These are phyloP conservation scores for Muscicapa comitata DNA, from an alignment of 2,797 vertebrate species.

Conservation along the genomic window DNA sequence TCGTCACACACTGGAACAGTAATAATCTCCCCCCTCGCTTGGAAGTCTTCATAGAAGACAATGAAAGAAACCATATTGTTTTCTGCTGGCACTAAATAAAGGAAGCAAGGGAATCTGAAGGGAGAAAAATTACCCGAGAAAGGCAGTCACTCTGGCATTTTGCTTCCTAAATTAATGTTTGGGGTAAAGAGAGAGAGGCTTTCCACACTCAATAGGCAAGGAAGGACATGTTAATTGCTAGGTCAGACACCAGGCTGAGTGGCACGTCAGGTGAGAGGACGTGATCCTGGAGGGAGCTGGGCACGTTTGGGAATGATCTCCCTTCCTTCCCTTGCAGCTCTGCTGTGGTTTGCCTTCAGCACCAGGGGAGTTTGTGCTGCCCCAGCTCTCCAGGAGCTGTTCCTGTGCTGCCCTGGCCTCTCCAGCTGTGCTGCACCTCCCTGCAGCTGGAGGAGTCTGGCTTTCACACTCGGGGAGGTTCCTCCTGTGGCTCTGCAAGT, in stretches of 20 bases:
- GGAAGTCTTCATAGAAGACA: conserved; percentile 58
- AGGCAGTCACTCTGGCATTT: conserved; percentile 15
- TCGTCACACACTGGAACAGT: conserved; percentile 69
- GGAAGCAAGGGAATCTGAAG: conserved; percentile 55
- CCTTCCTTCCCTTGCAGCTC: fast-evolving
- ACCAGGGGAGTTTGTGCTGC: neutral
- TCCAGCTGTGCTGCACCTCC: neutral
- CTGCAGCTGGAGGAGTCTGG: neutral
- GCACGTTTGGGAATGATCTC: neutral
- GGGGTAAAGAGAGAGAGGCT: conserved; percentile 26
- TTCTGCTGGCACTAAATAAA: conserved; percentile 59
- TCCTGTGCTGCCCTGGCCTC: neutral
- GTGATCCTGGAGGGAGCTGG: neutral
- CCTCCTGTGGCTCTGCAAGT: neutral
- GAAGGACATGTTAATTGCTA: conserved; percentile 47
- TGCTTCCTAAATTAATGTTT: conserved; percentile 42
- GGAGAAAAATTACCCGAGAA: neutral
- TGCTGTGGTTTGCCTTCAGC: fast-evolving
- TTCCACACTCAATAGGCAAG: conserved; percentile 35
- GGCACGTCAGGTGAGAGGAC: conserved; percentile 27
- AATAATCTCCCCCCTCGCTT: conserved; percentile 55
- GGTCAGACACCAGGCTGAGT: conserved; percentile 38
- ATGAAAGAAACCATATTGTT: conserved; percentile 50
- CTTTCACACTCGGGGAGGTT: fast-evolving
- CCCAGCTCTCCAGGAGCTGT: neutral